Percentiles rank a stretch among this genome's conserved stretches.
These are phyloP conservation scores for Triops longicaudatus DNA, from an alignment of 1,140 invertebrate species.

Conservation along the genomic window DNA sequence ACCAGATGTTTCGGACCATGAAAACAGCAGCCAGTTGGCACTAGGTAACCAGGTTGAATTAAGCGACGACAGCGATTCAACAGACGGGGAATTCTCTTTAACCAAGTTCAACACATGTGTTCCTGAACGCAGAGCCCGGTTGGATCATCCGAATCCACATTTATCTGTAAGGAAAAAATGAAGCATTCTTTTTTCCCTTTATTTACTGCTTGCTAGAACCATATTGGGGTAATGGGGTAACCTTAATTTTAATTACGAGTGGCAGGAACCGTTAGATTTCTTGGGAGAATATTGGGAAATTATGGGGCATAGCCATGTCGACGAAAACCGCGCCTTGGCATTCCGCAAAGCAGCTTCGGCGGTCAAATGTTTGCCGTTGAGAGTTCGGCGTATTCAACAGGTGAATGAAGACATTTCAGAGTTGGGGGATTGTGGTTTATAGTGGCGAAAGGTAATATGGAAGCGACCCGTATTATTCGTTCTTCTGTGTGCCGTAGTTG, in stretches of 20 bases:
- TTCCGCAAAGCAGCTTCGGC: conserved; percentile 28
- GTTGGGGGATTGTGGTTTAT: background rate
- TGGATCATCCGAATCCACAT: conserved; percentile 23
- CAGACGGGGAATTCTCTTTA: conserved; percentile 1
- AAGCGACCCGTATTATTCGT: background rate
- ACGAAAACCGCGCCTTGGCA: conserved; percentile 29
- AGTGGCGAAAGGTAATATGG: background rate
- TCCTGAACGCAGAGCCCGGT: conserved; percentile 20
- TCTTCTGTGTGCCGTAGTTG: background rate
- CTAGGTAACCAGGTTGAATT: background rate
- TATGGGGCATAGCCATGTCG: conserved; percentile 17
- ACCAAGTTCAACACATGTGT: conserved; percentile 23
- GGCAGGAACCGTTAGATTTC: conserved; percentile 29
- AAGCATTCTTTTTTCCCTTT: background rate
- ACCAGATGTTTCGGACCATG: background rate
- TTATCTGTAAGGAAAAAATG: conserved; percentile 18
- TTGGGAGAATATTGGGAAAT: conserved; percentile 28
- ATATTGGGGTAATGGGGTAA: background rate
- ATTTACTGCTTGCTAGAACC: background rate
- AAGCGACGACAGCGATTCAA: background rate
- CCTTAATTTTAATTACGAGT: background rate
- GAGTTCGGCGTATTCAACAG: conserved; percentile 17
- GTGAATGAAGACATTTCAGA: conserved; percentile 16
- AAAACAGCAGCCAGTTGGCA: conserved; percentile 12
- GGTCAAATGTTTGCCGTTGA: conserved; percentile 29